Conservation (phyloP, 2,797 vertebrate genomes). For the Poecilia velifera region DNA sequence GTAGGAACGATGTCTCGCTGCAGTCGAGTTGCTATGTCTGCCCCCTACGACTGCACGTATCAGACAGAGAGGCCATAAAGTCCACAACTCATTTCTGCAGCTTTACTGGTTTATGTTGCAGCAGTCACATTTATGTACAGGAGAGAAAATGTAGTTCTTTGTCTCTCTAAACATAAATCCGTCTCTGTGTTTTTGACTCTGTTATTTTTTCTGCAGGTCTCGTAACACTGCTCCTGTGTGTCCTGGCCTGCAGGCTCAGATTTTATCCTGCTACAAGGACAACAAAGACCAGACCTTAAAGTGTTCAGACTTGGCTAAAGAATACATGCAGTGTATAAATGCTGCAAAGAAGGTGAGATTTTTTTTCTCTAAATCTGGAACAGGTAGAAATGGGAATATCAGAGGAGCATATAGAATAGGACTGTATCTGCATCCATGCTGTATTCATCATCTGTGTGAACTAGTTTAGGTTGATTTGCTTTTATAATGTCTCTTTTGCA, state of each 20-base stretch:
- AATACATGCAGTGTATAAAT: conserved; percentile 90
- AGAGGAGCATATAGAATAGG: not conserved
- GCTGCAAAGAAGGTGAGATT: conserved; percentile 88
- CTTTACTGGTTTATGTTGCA: not conserved
- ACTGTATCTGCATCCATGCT: not conserved
- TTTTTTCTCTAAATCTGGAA: not conserved
- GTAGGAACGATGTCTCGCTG: not conserved
- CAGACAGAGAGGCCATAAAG: not conserved
- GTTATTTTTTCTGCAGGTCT: conserved; percentile 71
- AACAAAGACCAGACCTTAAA: conserved; percentile 85
- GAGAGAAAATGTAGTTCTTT: not conserved
- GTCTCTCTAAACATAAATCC: not conserved
- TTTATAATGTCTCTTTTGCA: not conserved
- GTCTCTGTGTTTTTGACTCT: conserved; percentile 6
- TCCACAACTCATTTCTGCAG: not conserved
- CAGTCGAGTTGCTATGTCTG: not conserved
- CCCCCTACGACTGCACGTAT: not conserved
- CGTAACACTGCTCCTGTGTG: conserved; percentile 86
- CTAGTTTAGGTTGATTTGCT: not conserved
- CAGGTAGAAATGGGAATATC: not conserved
- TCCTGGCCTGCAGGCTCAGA: conserved; percentile 85
- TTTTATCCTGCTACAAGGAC: conserved; percentile 88
- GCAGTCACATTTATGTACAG: conserved; percentile 4
- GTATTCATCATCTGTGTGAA: not conserved
- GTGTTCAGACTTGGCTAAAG: conserved; percentile 90